Evolutionary conservation across 1,140 invertebrate genomes (phyloP).

Genomic region (Rhynchophorus ferrugineus): DNA sequence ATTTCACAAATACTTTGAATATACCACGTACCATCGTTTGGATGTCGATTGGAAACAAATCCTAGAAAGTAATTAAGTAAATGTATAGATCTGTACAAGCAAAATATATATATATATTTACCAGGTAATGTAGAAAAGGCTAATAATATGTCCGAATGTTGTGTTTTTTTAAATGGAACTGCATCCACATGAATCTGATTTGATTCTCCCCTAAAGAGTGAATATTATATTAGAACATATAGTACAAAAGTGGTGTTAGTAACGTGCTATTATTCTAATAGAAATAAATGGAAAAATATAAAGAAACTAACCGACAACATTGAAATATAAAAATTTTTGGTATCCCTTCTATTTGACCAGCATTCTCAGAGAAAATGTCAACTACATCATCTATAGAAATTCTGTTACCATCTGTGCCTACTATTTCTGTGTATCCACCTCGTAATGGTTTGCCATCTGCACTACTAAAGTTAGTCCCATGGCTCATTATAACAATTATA

Average conservation of each 20-base stretch:
- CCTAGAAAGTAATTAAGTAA: conserved; percentile 39
- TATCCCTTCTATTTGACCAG: conserved; percentile 49
- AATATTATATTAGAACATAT: neutral
- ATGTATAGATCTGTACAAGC: neutral
- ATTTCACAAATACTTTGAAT: conserved; percentile 65
- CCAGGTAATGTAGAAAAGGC: conserved; percentile 29
- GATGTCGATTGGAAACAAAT: conserved; percentile 56
- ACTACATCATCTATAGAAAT: conserved; percentile 45
- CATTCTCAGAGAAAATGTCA: conserved; percentile 55
- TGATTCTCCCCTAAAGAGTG: conserved; percentile 11
- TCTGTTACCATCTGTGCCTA: conserved; percentile 42
- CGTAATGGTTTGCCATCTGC: conserved; percentile 15
- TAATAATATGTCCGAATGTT: conserved; percentile 25
- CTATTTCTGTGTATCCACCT: conserved; percentile 33
- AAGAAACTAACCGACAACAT: conserved; percentile 24
- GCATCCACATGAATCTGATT: conserved; percentile 14
- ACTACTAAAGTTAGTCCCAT: conserved; percentile 40
- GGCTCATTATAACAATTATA: conserved; percentile 52
- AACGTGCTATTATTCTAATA: too few species aligned
- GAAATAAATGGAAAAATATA: neutral
- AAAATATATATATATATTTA: too few species aligned
- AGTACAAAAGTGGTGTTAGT: too few species aligned
- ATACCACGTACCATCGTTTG: conserved; percentile 59
- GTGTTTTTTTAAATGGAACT: conserved; percentile 6
- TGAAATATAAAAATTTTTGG: conserved; percentile 78